phyloP scores from a whole-genome alignment of 2,888 invertebrate genomes.

The Nomada flava region DNA sequence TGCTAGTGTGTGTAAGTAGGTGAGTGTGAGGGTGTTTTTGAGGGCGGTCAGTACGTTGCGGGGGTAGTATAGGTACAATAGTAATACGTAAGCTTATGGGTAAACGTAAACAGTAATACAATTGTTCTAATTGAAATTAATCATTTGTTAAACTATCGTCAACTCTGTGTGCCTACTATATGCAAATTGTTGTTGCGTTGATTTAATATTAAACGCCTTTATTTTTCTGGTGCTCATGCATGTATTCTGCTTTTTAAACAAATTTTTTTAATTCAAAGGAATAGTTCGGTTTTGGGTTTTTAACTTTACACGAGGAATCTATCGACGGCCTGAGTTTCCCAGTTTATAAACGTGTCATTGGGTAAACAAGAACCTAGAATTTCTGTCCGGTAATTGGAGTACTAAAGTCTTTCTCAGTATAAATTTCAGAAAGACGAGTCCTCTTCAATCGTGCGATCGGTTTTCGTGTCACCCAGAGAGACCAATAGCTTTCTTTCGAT shows the following conservation, averaged over 20 bases:
- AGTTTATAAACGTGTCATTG: not conserved
- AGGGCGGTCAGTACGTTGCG: slow-evolving; percentile 9
- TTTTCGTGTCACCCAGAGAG: not conserved
- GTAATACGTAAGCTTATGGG: not conserved
- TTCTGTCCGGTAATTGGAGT: not conserved
- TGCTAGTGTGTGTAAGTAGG: not conserved
- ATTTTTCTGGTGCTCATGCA: too few relatives aligned
- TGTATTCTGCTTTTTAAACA: too few relatives aligned
- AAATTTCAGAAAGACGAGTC: slow-evolving; percentile 3
- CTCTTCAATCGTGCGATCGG: not conserved
- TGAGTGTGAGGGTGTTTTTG: slow-evolving; percentile 10
- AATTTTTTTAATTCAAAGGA: too few relatives aligned
- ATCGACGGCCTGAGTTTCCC: too few relatives aligned
- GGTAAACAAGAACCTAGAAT: not conserved
- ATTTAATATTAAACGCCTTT: not conserved
- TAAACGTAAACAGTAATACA: not conserved
- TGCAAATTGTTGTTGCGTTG: not conserved
- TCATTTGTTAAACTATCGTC: too few relatives aligned
- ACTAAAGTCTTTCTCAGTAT: not conserved
- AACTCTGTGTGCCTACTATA: not conserved
- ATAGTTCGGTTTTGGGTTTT: too few relatives aligned
- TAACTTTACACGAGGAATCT: too few relatives aligned
- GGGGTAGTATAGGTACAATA: not conserved
- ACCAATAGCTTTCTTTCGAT: too few relatives aligned
- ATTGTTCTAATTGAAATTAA: not conserved